Conservation (phyloP, 2,888 invertebrate genomes). For the Spodoptera exigua region DNA sequence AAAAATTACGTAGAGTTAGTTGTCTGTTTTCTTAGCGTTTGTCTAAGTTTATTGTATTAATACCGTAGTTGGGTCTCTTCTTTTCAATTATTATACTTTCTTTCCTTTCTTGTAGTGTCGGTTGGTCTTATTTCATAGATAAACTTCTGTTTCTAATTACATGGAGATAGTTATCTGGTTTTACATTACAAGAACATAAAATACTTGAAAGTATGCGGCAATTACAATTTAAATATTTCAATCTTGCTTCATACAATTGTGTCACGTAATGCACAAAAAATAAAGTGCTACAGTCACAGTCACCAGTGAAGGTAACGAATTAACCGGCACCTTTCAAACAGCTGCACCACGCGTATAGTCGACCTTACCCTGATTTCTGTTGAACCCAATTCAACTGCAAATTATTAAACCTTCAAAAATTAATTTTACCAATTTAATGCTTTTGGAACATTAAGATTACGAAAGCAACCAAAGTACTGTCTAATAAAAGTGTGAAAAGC, state of each 20-base stretch:
- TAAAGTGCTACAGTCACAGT: slow-evolving; percentile 60
- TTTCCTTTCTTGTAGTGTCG: too few relatives aligned
- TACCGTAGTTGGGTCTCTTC: too few relatives aligned
- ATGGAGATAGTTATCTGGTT: slow-evolving; percentile 7
- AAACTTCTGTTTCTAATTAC: too few relatives aligned
- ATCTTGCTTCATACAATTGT: slow-evolving; percentile 48
- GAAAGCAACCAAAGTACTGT: slow-evolving; percentile 3
- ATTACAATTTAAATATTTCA: slow-evolving; percentile 39
- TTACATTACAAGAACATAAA: slow-evolving; percentile 31
- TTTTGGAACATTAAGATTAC: slow-evolving; percentile 12
- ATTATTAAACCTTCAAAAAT: slow-evolving; percentile 71
- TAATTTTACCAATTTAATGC: slow-evolving; percentile 64
- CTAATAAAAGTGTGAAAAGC: slow-evolving; percentile 58
- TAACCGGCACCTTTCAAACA: slow-evolving; percentile 65
- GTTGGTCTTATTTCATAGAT: too few relatives aligned
- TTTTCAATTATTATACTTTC: too few relatives aligned
- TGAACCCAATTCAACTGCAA: slow-evolving; percentile 71
- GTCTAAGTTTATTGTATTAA: too few relatives aligned
- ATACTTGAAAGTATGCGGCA: slow-evolving; percentile 44
- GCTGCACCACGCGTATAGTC: slow-evolving; percentile 64
- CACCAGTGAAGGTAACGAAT: slow-evolving; percentile 67
- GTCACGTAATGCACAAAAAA: slow-evolving; percentile 61
- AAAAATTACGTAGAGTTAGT: too few relatives aligned
- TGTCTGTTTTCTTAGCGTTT: too few relatives aligned
- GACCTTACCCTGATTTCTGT: slow-evolving; percentile 78